These are phyloP conservation scores for Strix uralensis DNA, from an alignment of 2,113 vertebrate genomes.

Conservation along the genomic window DNA sequence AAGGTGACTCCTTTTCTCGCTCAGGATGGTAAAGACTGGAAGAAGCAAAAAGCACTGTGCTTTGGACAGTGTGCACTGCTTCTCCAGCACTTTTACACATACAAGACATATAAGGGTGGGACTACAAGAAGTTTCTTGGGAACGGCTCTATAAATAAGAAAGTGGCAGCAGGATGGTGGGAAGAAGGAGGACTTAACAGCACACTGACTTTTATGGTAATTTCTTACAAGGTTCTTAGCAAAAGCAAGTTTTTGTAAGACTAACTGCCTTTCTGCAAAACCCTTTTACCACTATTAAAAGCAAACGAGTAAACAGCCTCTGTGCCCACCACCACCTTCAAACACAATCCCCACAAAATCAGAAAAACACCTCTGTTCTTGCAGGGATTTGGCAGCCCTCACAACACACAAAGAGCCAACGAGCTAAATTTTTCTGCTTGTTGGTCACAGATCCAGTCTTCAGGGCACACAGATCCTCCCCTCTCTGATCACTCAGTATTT, in stretches of 20 bases:
- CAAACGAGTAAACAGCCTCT: not conserved
- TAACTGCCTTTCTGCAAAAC: not conserved
- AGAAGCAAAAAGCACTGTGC: not conserved
- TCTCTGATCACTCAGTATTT: not conserved
- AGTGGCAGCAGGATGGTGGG: conserved; percentile 32
- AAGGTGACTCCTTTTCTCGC: not conserved
- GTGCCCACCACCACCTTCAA: not conserved
- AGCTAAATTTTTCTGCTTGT: not conserved
- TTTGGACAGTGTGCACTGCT: not conserved
- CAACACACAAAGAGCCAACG: rapidly evolving
- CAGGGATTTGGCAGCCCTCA: not conserved
- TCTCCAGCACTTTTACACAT: not conserved
- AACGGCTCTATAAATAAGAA: conserved; percentile 44
- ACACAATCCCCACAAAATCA: not conserved
- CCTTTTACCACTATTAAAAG: not conserved
- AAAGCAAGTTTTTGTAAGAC: not conserved
- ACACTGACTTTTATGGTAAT: conserved; percentile 28
- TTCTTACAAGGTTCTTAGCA: not conserved
- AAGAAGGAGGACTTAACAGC: not conserved
- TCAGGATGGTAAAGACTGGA: not conserved
- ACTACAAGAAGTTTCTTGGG: not conserved
- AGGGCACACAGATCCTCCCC: rapidly evolving
- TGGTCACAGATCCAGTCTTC: not conserved
- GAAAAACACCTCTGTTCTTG: not conserved
- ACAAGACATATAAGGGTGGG: not conserved